Percentiles rank a stretch among this genome's conserved stretches.
These are phyloP conservation scores for Tigriopus japonicus DNA, from an alignment of 1,140 invertebrate genomes.

Conservation along the genomic window DNA sequence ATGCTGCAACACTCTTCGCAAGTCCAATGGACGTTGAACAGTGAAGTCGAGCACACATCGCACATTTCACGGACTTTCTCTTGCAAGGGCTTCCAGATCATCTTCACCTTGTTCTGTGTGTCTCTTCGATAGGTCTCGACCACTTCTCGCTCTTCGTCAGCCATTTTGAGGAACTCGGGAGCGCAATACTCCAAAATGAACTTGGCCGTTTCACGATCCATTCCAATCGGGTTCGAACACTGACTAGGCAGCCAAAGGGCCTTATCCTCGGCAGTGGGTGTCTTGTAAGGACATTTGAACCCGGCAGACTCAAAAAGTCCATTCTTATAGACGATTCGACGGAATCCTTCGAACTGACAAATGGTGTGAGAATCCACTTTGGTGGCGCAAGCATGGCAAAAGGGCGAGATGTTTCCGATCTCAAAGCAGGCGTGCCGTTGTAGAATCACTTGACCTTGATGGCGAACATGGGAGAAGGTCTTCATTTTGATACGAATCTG, in stretches of 20 bases:
- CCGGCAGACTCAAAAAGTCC: too few species aligned
- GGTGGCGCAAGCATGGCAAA: too few species aligned
- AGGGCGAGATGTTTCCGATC: too few species aligned
- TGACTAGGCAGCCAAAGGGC: too few species aligned
- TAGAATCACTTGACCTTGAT: too few species aligned
- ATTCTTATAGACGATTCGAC: not conserved
- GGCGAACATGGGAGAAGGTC: too few species aligned
- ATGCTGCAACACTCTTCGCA: slow-evolving; percentile 93
- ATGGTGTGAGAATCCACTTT: not conserved
- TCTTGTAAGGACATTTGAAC: too few species aligned
- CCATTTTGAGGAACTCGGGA: slow-evolving; percentile 85
- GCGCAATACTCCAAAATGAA: slow-evolving; percentile 79
- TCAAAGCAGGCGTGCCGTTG: too few species aligned
- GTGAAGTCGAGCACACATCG: slow-evolving; percentile 89
- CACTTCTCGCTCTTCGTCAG: slow-evolving; percentile 75
- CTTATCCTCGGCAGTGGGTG: too few species aligned
- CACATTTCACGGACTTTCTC: slow-evolving; percentile 93
- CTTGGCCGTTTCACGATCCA: slow-evolving; percentile 71
- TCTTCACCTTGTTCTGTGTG: slow-evolving; percentile 19
- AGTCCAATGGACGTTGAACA: slow-evolving; percentile 96
- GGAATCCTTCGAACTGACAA: not conserved
- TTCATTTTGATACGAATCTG: too few species aligned
- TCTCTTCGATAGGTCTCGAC: slow-evolving; percentile 24
- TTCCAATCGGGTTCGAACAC: too few species aligned
- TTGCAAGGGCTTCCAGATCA: slow-evolving; percentile 86